Evolutionary conservation across 2,888 invertebrate genomes (phyloP).

Genomic region (Branchinecta sandiegonensis): DNA sequence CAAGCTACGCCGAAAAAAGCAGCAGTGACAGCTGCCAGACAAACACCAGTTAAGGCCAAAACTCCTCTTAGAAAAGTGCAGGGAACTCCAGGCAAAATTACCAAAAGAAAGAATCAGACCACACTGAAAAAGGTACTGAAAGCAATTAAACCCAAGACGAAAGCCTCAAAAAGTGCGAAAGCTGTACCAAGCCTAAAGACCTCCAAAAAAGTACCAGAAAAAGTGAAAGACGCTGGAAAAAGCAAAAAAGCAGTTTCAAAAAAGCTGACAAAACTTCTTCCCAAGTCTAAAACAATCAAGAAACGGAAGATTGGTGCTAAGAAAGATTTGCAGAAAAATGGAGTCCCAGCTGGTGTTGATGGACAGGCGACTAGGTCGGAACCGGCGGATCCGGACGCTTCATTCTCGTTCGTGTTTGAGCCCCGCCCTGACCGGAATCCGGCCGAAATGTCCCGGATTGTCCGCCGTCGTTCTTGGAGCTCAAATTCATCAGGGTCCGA

Average conservation of each 20-base stretch:
- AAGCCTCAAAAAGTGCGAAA: background rate
- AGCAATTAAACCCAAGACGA: background rate
- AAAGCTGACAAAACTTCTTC: too few species aligned
- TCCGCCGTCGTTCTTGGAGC: constrained; percentile 1
- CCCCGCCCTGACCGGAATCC: constrained; percentile 10
- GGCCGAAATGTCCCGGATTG: background rate
- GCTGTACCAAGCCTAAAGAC: background rate
- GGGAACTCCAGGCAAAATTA: constrained; percentile 1
- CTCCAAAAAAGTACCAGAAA: background rate
- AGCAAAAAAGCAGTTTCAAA: too few species aligned
- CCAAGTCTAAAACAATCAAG: too few species aligned
- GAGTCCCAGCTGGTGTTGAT: too few species aligned
- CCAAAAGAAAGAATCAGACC: background rate
- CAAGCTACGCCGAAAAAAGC: background rate
- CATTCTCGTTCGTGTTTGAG: background rate
- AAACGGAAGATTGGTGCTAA: too few species aligned
- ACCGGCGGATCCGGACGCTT: background rate
- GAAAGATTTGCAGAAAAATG: too few species aligned
- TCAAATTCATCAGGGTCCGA: background rate
- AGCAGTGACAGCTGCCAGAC: background rate
- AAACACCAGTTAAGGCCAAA: background rate
- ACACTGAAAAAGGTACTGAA: background rate
- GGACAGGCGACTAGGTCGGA: background rate
- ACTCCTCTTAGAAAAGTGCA: background rate
- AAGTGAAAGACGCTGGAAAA: background rate